Base-by-base conservation (phyloP, 2,888 invertebrate species). In the Morpho helenor region DNA sequence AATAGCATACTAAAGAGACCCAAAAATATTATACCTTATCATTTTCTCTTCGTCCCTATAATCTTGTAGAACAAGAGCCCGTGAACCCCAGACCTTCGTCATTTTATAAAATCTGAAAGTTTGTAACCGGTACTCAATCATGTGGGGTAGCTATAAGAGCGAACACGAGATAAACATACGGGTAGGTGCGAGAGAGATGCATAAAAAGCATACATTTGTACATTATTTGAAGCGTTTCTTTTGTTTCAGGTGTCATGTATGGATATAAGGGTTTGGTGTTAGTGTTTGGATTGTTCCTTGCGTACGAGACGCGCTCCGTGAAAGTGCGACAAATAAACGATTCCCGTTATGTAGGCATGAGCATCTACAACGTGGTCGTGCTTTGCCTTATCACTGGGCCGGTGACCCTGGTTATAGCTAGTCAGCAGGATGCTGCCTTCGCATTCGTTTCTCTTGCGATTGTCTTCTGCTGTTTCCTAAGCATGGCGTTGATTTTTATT, bases 331-430 rank as follows among this genome's bases (percentile, higher is more conserved):
- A 98, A 87, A 97, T 99, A 77, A 99, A 99, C 87, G 99, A 99
- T 91, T 98, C 98, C 0, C 94, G 99, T 74, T 98, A 98, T 82
- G 99, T 99, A 39, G 99, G 98, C 67, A 98, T 99, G 97, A 97
- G 98, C 78, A 99, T 99, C 80, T 99, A 99, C 92, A 99, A 99
- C 85, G 99, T 99, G 69, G 99, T 99, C 66, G 98, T 99, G 46
- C 92, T 99, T 56, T 99, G 99, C 82, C 92, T 99, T 73, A 99
- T 99, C 83, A 99, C 99, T 7, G 99, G 98, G 22, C 99, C 99
- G 0, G 99, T 99, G 59, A 97, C 98, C 48, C 94, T 99, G 91
- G 98, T 99, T 68, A 99, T 99, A 72, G 96, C 97, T 64, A 97
- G 97, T 69, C 99, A 99, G 80, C 98, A 99, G 82, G 98, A 99